Evolutionary conservation across 2,113 vertebrate species (phyloP), one percentile per base, ranked within the genome.

Genomic region (Paradisaea rubra): DNA sequence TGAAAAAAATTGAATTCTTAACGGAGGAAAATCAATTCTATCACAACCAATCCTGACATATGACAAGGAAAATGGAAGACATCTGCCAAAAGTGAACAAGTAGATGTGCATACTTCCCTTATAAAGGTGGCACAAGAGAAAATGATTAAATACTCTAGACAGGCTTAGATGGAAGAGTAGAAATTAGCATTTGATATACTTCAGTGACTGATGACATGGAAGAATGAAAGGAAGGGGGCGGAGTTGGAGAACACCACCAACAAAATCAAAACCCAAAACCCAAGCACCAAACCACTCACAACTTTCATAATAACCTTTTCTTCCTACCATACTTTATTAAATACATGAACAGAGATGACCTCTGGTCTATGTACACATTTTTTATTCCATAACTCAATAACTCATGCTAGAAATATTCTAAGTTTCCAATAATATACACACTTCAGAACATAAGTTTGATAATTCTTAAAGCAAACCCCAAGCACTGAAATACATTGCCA

Each of bases 401-500:
- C 33, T 68, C 28, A 53, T 13, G 4, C 41, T 59, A 91, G 50
- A 83, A 83, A 60, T 31, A 66, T 1, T 31, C 28, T 20, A 1
- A 15, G 4, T 68, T 77, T 88, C 77, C 33, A 86, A 50, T 37
- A 90, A 64, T 11, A 45, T 2, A 70, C 31, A 60, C 56, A 93
- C 88, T 83, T 83, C 93, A 74, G 35, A 47, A 70, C 12, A 61
- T 13, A 53, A 57, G 50, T 89, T 69, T 42, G 83, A 88, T 91
- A 86, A 91, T 93, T 84, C 89, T 95, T 82, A 78, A 91, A 86
- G 74, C 57, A 77, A 69, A 97, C 84, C 63, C 73, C 93, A 94
- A 81, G 89, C 76, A 94, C 33, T 74, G 47, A 95, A 93, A 91
- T 90, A 72, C 41, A 93, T 45, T 93, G 78, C 59, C 86, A 96